These are phyloP conservation scores for Nibea coibor DNA, from an alignment of 2,113 vertebrate species.

Conservation along the genomic window DNA sequence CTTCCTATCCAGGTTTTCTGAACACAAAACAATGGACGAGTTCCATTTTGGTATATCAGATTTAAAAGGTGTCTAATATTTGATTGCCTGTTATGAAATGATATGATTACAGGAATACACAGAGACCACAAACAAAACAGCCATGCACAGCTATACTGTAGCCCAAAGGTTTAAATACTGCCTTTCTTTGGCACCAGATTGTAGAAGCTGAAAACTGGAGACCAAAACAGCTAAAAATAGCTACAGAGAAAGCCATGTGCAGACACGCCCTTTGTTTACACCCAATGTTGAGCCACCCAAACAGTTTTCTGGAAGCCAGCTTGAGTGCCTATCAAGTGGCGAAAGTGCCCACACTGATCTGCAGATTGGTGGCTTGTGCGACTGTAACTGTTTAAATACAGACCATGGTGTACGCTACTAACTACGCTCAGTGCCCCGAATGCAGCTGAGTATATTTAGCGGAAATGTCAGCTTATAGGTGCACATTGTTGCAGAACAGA, in stretches of 20 bases:
- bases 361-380: background rate
- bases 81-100: background rate
- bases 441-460: slow-evolving; percentile 52
- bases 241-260: background rate
- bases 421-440: slow-evolving; percentile 25
- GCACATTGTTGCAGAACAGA: slow-evolving; percentile 47
- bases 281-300: background rate
- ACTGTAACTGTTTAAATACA: slow-evolving; percentile 8
- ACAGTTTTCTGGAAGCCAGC: background rate
- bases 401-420: slow-evolving; percentile 11
- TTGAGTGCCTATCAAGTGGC: background rate
- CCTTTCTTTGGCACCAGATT: background rate
- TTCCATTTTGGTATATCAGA: background rate
- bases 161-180: background rate
- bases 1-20: background rate
- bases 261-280: background rate
- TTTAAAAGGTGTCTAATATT: background rate
- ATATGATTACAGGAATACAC: background rate
- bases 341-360: background rate
- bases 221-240: slow-evolving; percentile 25
- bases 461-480: slow-evolving; percentile 69
- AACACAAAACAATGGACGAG: slow-evolving; percentile 9
- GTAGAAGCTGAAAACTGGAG: slow-evolving; percentile 4
- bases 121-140: background rate
- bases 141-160: background rate